Percentiles rank a stretch among this genome's conserved stretches.
phyloP scores from a whole-genome alignment of 2,113 vertebrate genomes.

The Nymphicus hollandicus region DNA sequence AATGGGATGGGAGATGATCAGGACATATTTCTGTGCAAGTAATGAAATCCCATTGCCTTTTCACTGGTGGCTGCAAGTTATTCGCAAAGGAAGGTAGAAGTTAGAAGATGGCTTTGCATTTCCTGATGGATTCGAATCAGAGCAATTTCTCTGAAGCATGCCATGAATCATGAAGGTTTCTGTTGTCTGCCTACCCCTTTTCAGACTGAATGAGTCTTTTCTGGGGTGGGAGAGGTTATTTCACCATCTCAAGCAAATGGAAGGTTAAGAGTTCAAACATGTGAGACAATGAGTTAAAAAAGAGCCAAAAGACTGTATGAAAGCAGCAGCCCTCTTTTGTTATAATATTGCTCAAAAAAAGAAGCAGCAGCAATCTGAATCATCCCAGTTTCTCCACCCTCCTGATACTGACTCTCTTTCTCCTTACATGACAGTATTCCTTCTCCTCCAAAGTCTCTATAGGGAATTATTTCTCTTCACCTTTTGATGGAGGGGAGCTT shows the following conservation, averaged over 20 bases:
- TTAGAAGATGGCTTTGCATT: neutral
- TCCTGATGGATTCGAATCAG: neutral
- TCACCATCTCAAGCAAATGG: neutral
- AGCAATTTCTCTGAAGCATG: neutral
- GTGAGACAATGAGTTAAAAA: neutral
- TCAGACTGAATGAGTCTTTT: neutral
- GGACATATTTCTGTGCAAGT: neutral
- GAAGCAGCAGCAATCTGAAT: neutral
- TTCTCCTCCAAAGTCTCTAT: neutral
- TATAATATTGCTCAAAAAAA: neutral
- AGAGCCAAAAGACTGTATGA: neutral
- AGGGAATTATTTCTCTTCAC: neutral
- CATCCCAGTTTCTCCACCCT: neutral
- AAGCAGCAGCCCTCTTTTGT: neutral
- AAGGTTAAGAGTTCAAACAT: neutral
- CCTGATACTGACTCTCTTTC: neutral
- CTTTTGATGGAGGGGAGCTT: neutral
- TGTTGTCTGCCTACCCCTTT: neutral
- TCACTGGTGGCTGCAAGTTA: neutral
- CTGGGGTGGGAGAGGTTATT: neutral
- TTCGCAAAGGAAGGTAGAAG: neutral
- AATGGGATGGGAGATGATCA: neutral
- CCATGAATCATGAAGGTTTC: neutral
- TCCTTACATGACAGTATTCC: neutral
- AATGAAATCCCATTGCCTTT: neutral